Evolutionary conservation across 2,888 invertebrate species (phyloP), one percentile per base, ranked within the genome.

Genomic region (Deilephila porcellus): DNA sequence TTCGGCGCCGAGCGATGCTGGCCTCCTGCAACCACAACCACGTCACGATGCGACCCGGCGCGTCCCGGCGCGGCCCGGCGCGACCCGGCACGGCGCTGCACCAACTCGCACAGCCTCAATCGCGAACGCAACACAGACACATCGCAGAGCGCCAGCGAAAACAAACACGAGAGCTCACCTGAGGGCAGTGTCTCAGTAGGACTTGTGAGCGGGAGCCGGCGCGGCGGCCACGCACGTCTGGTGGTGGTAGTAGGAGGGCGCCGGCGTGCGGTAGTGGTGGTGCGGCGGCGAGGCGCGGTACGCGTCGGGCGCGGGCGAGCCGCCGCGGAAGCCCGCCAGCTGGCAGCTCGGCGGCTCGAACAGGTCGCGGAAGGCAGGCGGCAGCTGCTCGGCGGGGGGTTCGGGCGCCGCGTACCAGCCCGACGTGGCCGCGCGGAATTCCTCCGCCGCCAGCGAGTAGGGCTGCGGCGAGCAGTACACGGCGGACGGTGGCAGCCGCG

Each of bases 201-300:
- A 95, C 87, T 95, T 95, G 83, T 94, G 94, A 72, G 93, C 93
- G 71, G 93, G 90, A 71, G 93, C 88, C 59, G 94, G 93, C 71
- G 89, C 93, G 62, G 94, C 93, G 70, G 95, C 95, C 70, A 95
- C 95, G 88, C 96, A 96, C 78, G 96, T 95, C 86, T 96, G 96
- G 81, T 96, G 96, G 80, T 96, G 96, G 76, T 95, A 93, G 81
- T 95, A 93, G 59, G 94, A 89, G 63, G 93, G 92, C 67, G 93
- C 93, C 20, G 94, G 92, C 73, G 95, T 80, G 83, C 93, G 89
- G 84, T 94, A 90, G 89, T 94, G 92, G 74, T 95, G 93, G 76
- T 95, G 93, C 56, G 92, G 92, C 73, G 93, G 88, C 76, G 93
- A 89, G 64, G 91, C 85, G 80, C 94, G 91, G 79, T 95, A 93